Evolutionary conservation across 2,888 invertebrate species (phyloP).

Genomic region (Augiades crinisus): DNA sequence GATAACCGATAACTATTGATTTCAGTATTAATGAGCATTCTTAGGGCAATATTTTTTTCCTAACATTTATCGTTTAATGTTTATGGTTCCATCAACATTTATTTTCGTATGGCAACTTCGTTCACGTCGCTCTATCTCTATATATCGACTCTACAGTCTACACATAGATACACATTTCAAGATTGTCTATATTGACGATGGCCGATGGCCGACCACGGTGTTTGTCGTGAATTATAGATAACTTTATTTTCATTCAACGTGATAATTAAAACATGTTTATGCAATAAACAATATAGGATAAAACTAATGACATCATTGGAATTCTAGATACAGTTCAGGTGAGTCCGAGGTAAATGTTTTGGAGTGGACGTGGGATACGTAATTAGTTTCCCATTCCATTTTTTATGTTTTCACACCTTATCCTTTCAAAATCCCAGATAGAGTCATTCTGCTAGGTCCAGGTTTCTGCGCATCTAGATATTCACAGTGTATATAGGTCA

Average conservation of each 20-base stretch:
- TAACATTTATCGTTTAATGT: too few relatives aligned
- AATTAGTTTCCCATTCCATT: constrained; percentile 63
- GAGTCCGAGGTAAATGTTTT: constrained; percentile 38
- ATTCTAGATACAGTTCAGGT: constrained; percentile 45
- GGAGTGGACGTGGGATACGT: constrained; percentile 57
- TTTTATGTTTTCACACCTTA: constrained; percentile 60
- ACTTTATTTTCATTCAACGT: constrained; percentile 44
- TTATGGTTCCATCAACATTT: too few relatives aligned
- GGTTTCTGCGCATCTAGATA: constrained; percentile 59
- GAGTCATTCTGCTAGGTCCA: constrained; percentile 49
- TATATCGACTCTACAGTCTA: not conserved
- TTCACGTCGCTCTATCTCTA: not conserved
- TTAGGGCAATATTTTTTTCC: too few relatives aligned
- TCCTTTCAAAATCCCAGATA: constrained; percentile 55
- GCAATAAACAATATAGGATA: constrained; percentile 39
- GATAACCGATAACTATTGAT: too few relatives aligned
- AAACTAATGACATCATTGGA: constrained; percentile 44
- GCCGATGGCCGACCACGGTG: constrained; percentile 52
- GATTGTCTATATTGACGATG: constrained; percentile 21
- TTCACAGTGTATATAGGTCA: constrained; percentile 44
- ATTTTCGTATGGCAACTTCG: not conserved
- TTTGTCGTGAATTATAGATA: constrained; percentile 48
- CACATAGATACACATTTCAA: not conserved
- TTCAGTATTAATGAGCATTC: too few relatives aligned
- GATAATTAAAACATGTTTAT: constrained; percentile 47